Base-by-base conservation (phyloP, 2,888 invertebrate species). In the Scrobipalpa costella region DNA sequence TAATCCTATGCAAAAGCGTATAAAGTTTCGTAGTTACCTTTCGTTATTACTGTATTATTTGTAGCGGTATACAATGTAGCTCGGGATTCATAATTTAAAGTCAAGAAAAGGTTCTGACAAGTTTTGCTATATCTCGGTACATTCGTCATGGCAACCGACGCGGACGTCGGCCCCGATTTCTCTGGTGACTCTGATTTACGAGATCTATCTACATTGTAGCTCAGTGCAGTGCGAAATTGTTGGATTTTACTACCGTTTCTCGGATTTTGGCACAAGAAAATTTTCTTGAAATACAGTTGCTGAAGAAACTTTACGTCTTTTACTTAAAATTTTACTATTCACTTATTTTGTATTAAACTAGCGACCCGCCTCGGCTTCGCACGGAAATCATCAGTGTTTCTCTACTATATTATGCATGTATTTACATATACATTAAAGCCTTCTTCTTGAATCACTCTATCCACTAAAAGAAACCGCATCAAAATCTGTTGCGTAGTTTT, bases 191-290 rank as follows among this genome's bases (percentile, higher is more conserved):
- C 57, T 57, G 57, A 57, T 57, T 57, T 57, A 57, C 57, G 57
- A 57, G 57, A 13, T 38, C 57, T 57, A 57, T 57, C 57, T 57
- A 57, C 57, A 57, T 38, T 57, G 57, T 57, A 57, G 57, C 27
- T 17, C 38, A 19, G 38, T 57, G 57, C 57, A 57, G 38, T 57
- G 36, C 36, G 21, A 38, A 57, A 57, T 57, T 57, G 57, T 38
- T 19, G 11, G 36, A 36, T 57, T 57, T 19, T 38, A 38, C 57
- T 19, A 19, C 38, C 38, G 27, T 27, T 38, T 57, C 38, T 55
- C 34, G 34, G 15, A 55, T 55, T 55, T 55, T 55, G 55, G 55
- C 34, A 55, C 34, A 27, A 34, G 33, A 34, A 55, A 52, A 34
- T 34, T 38, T 57, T 19, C 13, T 17, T 33, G 2, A 15, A 57